Base-by-base conservation (phyloP, 2,888 invertebrate species). In the Diplazon laetatorius region DNA sequence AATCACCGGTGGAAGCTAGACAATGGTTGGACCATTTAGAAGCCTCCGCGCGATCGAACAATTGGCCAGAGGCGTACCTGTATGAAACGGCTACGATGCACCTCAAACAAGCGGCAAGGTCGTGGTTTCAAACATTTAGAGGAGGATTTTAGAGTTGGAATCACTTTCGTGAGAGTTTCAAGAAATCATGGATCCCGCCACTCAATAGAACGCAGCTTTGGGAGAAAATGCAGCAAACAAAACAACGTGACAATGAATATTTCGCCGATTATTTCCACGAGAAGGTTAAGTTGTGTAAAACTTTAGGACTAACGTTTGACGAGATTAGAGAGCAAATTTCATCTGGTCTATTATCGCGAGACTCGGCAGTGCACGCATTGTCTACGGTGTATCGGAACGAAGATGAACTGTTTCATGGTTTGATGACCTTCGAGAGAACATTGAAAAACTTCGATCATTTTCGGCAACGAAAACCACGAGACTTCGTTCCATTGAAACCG, bases 11-110 rank as follows among this genome's bases (percentile, higher is more conserved):
- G 0, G 80, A 82, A 35, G 78, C 76, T 0, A 74, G 46, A 42
- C 63, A 63, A 8, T 82, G 78, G 81, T 12, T 80, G 1, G 59
- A 76, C n/a, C 70, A 81, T 16, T 57, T 82, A 4, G 81, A 80
- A 52, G 25, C 78, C 1, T 57, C 78, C 4, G 76, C 78, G 20
- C 66, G 14, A 39, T 16, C 76, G 0, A 62, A 81, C 44, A 55
- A 68, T 10, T 81, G 79, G 76, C 77, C 78, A 8, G 76, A 80
- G 30, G 30, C 74, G 1, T 78, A 74, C 10, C 9, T 75, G 2
- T 69, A 78, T n/a, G 69, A 82, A 50, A 76, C 75, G 0, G 76
- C 71, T 4, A 76, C 60, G 10, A 62, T 39, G 37, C 71, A 76
- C 35, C 30, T 80, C 25, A 62, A 39, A 16, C 68, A 75, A 6